phyloP scores from a whole-genome alignment of 2,888 invertebrate species.

The Leptinotarsa peninsularis region DNA sequence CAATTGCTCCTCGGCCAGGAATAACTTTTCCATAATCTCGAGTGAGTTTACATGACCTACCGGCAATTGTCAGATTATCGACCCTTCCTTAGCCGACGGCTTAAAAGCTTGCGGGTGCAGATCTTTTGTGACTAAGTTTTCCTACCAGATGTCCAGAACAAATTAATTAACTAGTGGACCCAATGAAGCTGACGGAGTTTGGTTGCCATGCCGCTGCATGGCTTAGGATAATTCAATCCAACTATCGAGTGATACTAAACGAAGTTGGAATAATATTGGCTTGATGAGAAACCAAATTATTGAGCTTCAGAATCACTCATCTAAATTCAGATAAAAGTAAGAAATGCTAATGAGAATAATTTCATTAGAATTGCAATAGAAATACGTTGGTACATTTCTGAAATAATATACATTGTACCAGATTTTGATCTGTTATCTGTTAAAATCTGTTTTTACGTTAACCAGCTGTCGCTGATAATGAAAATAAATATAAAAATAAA shows the following conservation, averaged over 20 bases:
- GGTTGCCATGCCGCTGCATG: background rate
- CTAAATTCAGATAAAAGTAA: background rate
- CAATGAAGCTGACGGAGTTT: conserved; percentile 16
- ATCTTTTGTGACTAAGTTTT: conserved; percentile 6
- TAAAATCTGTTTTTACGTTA: no score
- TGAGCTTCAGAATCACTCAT: no score
- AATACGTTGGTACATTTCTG: no score
- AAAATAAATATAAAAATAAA: no score
- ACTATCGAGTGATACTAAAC: background rate
- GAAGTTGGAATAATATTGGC: background rate
- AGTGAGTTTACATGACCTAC: conserved; percentile 20
- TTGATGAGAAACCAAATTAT: background rate
- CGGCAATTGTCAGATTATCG: conserved; percentile 30
- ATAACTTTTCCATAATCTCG: conserved; percentile 18
- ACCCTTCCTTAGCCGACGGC: conserved; percentile 27
- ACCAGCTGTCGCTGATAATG: no score
- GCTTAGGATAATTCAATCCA: background rate
- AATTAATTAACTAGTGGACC: conserved; percentile 17
- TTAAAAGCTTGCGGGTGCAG: conserved; percentile 1
- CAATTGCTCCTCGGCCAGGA: conserved; percentile 18
- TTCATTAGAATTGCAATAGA: no score
- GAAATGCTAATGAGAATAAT: background rate
- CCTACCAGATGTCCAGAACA: conserved; percentile 13
- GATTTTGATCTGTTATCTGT: no score
- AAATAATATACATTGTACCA: no score